Base-by-base conservation (phyloP, 2,113 vertebrate species). In the Pycnonotus jocosus region DNA sequence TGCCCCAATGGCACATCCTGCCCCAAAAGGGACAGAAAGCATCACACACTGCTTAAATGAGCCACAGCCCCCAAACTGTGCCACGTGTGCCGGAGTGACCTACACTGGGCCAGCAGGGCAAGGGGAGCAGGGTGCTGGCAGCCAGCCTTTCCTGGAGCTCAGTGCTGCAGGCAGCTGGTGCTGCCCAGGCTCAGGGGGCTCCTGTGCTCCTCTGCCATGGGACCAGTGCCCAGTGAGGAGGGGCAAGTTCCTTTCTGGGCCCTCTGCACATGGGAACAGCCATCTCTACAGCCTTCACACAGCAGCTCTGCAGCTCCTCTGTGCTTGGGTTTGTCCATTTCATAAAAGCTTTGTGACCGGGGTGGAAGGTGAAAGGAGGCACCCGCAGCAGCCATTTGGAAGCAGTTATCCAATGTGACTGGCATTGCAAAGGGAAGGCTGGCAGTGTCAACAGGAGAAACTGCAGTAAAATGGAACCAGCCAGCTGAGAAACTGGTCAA, bases 1-100 rank as follows among this genome's bases (percentile, higher is more conserved):
- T 30, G 74, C 48, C 38, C 31, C 6, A 2, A 3, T 1, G 42
- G 65, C 4, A 0, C 1, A 0, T 42, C 50, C 62, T 45, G 44
- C 64, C 54, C 84, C 1, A 0, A 25, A 25, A 48, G 60, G n/a
- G 37, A 37, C 5, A 1, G 64, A 18, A 27, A 50, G 56, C 81
- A 77, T 10, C 68, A 16, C 0, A 0, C 11, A 0, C 16, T 2
- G 38, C 56, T 37, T 3, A 14, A 58, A n/a, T 0, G 16, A 72
- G 50, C 68, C 38, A 71, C 72, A 17, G 64, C 17, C 61, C 73
- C 78, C 87, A 30, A 6, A 22, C 15, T 0, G 4, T n/a, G 44
- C 73, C 77, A 57, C 9, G 3, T 45, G 45, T 37, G 16, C 31
- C 1, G 1, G 1, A 38, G 62, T 2, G 16, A 10, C 65, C 80